Evolutionary conservation across 2,113 vertebrate species (phyloP), one percentile per base, ranked within the genome.

Genomic region (Cyphomyrus plagiostoma): DNA sequence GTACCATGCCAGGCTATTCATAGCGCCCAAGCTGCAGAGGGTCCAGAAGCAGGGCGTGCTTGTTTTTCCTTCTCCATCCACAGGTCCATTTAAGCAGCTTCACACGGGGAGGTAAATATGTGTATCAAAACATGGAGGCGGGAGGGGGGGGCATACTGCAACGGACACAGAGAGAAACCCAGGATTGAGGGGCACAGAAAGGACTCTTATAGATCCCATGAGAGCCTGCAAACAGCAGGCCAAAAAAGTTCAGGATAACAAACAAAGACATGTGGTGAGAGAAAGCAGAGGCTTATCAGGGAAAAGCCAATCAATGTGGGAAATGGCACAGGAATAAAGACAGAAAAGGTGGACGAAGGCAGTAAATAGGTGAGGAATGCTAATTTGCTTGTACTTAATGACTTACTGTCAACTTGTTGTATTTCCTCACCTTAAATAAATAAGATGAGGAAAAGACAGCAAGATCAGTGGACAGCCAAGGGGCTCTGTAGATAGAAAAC

Each of bases 51-150:
- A 97, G 97, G 96, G 95, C 96, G 97, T 94, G 96, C 95, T 97
- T 98, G 97, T 98, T 98, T 98, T 77, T 97, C 97, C 96, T 98
- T 98, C 98, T 97, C 97, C 97, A 96, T 96, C 96, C 97, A 97
- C 93, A 96, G 49, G 96, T 95, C 82, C 42, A 48, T 84, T 84
- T 48, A 84, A 23, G 42, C 82, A 84, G 45, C 45, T 46, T 84
- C 39, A 48, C 96, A 95, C 95, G 91, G 93, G 94, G 95, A 96
- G 94, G 95, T 95, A 95, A 96, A 96, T 95, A 96, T 95, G 95
- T 94, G 62, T 66, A 95, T 93, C 94, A 94, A 94, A 95, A 95
- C 94, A 95, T 95, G 93, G 92, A 93, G 94, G 94, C 90, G 90
- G 91, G 15, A 0, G 26, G 13, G 23, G 17, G 66, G 90, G 86